A percentile compares a stretch with the other conserved stretches of the same genome.
phyloP scores from a whole-genome alignment of 2,888 invertebrate species.

The Rutpela maculata region DNA sequence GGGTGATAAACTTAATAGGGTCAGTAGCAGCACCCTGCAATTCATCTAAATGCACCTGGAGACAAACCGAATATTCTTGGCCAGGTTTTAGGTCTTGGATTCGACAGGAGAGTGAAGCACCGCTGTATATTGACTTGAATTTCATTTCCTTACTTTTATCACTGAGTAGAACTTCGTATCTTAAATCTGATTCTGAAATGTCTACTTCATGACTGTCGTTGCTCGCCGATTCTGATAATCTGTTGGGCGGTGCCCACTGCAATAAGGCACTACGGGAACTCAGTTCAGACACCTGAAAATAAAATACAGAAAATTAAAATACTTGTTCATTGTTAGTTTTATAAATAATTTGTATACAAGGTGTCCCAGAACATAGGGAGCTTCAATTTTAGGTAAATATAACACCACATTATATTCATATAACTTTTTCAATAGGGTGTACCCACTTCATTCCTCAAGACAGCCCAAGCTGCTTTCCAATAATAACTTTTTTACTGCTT shows the following conservation, averaged over 20 bases:
- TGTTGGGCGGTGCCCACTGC: constrained; percentile 84
- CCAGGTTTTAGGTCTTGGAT: constrained; percentile 91
- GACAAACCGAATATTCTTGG: constrained; percentile 89
- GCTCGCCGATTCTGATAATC: constrained; percentile 73
- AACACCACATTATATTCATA: too few species aligned
- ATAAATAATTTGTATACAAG: too few species aligned
- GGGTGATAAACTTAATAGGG: constrained; percentile 87
- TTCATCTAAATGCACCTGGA: constrained; percentile 83
- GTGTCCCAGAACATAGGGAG: too few species aligned
- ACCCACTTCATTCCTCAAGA: too few species aligned
- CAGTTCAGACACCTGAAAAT: constrained; percentile 85
- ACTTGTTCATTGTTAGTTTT: too few species aligned
- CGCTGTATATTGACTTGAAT: constrained; percentile 90
- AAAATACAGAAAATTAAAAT: too few species aligned
- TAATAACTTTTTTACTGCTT: too few species aligned
- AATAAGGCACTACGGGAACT: constrained; percentile 90
- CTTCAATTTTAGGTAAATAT: too few species aligned
- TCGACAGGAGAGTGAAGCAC: constrained; percentile 84
- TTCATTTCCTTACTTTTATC: constrained; percentile 87
- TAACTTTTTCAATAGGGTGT: too few species aligned
- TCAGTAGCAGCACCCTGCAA: constrained; percentile 85
- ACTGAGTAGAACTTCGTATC: constrained; percentile 88
- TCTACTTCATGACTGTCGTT: constrained; percentile 75
- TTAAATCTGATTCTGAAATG: constrained; percentile 80
- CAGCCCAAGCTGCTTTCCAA: too few species aligned